Conservation (phyloP, 2,888 invertebrate species). For the Nasonovia ribisnigri region DNA sequence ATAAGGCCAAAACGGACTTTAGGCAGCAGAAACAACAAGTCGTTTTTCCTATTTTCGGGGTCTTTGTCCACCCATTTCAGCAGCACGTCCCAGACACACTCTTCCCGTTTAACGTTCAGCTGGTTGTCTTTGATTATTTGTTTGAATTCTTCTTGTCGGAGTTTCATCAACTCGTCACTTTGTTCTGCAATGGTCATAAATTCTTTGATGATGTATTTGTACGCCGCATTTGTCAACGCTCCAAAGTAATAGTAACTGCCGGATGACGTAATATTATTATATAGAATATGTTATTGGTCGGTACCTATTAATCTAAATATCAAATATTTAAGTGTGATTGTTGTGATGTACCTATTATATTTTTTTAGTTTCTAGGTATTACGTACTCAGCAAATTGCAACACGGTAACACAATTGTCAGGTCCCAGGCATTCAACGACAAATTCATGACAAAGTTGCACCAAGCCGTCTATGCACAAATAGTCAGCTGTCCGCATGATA, state of each 20-base stretch:
- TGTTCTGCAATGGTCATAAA: slow-evolving; percentile 40
- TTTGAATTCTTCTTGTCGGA: slow-evolving; percentile 40
- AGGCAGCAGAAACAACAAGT: slow-evolving; percentile 52
- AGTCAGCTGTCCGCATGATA: slow-evolving; percentile 88
- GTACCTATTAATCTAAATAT: too few relatives aligned
- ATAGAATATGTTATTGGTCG: too few relatives aligned
- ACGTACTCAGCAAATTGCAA: slow-evolving; percentile 82
- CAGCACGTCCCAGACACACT: slow-evolving; percentile 65
- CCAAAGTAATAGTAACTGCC: slow-evolving; percentile 13
- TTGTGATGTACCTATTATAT: too few relatives aligned
- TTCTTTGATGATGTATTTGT: slow-evolving; percentile 30
- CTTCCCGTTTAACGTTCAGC: slow-evolving; percentile 64
- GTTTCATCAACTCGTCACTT: slow-evolving; percentile 52
- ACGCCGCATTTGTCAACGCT: neutral
- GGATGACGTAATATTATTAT: neutral
- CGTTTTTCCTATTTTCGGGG: slow-evolving; percentile 42
- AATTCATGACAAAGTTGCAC: slow-evolving; percentile 85
- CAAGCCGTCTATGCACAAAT: slow-evolving; percentile 86
- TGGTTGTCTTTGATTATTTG: slow-evolving; percentile 61
- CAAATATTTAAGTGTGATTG: too few relatives aligned
- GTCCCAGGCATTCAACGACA: slow-evolving; percentile 77
- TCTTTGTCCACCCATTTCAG: slow-evolving; percentile 63
- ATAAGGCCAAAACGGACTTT: slow-evolving; percentile 65
- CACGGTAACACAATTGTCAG: slow-evolving; percentile 87
- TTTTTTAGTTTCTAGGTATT: too few relatives aligned